Percentiles rank a stretch among this genome's conserved stretches.
Conservation (phyloP, 2,797 vertebrate species). For the Alauda arvensis region DNA sequence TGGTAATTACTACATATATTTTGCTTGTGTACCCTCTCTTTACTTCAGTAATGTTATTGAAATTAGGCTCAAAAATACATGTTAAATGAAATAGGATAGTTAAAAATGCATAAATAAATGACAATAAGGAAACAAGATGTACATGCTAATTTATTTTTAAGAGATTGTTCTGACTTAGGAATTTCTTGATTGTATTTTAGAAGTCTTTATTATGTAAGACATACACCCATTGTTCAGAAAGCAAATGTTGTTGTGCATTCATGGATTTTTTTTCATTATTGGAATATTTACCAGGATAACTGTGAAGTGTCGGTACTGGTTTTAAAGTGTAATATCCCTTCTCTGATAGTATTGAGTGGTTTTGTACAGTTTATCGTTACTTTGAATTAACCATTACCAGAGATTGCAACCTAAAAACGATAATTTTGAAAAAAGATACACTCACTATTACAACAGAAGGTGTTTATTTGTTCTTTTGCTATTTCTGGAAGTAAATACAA, state of each 20-base stretch:
- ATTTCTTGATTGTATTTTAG: not conserved
- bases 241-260: not conserved
- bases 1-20: not conserved
- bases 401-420: not conserved
- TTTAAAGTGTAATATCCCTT: not conserved
- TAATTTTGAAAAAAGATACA: not conserved
- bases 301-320: not conserved
- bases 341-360: not conserved
- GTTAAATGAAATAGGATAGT: not conserved
- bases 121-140: not conserved
- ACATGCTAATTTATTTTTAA: not conserved
- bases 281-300: not conserved
- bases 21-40: not conserved
- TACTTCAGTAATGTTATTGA: not conserved
- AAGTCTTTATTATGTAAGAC: not conserved
- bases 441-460: not conserved
- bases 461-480: not conserved
- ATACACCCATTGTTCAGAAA: not conserved
- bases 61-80: not conserved
- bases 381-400: not conserved
- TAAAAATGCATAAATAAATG: not conserved
- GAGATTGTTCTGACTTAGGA: not conserved
- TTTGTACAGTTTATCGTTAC: not conserved
- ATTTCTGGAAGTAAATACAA: not conserved
- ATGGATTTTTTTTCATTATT: not conserved